Evolutionary conservation across 2,888 invertebrate species (phyloP).

Genomic region (Candidula unifasciata): DNA sequence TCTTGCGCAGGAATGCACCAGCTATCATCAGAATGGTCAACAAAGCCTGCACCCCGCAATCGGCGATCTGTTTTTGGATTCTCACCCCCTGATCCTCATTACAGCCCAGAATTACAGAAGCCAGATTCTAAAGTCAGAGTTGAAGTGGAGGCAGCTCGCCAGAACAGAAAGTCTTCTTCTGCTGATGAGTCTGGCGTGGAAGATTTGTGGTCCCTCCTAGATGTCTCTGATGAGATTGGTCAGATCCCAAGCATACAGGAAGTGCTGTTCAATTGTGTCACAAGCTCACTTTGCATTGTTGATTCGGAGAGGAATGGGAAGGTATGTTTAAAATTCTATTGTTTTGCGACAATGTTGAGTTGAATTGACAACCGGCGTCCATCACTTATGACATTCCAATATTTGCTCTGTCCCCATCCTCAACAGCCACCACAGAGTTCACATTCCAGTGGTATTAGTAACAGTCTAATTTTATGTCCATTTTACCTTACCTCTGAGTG

Average conservation of each 20-base stretch:
- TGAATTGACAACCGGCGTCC: no score
- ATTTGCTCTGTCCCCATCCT: no score
- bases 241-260: constrained; percentile 38
- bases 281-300: constrained; percentile 41
- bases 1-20: constrained; percentile 17
- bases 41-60: constrained; percentile 41
- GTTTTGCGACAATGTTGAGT: not conserved
- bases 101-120: not conserved
- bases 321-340: not conserved
- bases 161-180: not conserved
- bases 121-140: not conserved
- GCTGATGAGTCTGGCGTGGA: not conserved
- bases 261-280: constrained; percentile 48
- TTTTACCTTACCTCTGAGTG: no score
- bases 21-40: not conserved
- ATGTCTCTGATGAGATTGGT: constrained; percentile 32
- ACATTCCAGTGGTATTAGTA: no score
- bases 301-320: constrained; percentile 33
- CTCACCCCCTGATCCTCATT: constrained; percentile 35
- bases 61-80: constrained; percentile 46
- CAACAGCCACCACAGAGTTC: no score
- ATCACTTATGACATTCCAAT: no score
- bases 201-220: constrained; percentile 33
- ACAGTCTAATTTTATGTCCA: no score
- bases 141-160: not conserved